Evolutionary conservation across 2,797 vertebrate genomes (phyloP).

Genomic region (Premnoplex brunnescens): DNA sequence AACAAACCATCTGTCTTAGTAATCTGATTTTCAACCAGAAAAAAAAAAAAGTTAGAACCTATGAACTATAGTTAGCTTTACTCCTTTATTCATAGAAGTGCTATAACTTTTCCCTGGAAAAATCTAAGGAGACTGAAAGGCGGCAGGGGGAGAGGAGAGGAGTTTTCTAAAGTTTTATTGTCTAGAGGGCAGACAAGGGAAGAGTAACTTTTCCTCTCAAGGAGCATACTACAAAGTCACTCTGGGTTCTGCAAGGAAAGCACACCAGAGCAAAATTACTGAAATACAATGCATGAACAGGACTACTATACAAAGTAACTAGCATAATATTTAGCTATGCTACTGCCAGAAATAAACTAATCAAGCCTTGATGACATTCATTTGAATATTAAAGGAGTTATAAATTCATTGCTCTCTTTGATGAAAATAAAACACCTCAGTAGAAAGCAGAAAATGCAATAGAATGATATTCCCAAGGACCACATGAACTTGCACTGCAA

Average conservation of each 20-base stretch:
- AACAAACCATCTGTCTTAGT: neutral
- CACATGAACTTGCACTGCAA: neutral
- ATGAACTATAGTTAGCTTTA: neutral
- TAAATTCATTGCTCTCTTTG: neutral
- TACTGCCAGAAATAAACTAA: conserved; percentile 17
- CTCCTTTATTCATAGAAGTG: neutral
- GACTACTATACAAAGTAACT: neutral
- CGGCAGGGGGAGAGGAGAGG: rapidly evolving
- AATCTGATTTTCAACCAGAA: neutral
- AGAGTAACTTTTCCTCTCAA: neutral
- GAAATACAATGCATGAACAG: neutral
- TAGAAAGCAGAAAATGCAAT: neutral
- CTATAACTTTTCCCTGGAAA: neutral
- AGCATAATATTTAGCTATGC: neutral
- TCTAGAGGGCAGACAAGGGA: neutral
- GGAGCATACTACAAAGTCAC: neutral
- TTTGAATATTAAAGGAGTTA: conserved; percentile 16
- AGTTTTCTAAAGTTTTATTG: neutral
- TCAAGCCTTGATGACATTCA: neutral
- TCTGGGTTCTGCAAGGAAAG: neutral
- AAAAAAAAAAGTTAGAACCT: neutral
- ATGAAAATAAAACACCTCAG: neutral
- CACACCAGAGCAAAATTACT: neutral
- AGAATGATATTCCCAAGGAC: neutral
- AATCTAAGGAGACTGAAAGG: neutral